Base-by-base conservation (phyloP, 2,113 vertebrate species). In the Thunnus maccoyii region DNA sequence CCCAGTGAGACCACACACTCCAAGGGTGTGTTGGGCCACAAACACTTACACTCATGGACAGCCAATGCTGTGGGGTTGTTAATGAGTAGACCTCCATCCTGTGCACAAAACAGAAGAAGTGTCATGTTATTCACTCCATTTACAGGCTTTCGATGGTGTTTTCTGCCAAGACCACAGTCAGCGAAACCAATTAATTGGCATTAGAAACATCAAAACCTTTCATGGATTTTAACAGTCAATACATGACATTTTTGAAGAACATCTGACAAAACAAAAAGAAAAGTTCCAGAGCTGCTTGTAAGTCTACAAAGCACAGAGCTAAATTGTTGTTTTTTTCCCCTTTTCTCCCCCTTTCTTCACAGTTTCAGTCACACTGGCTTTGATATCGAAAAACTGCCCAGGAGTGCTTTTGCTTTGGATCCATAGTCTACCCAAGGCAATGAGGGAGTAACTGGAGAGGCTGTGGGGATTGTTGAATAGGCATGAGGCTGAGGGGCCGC, bases 41-140 rank as follows among this genome's bases (percentile, higher is more conserved):
- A 94, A 86, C 97, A 97, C 83, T 97, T 97, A 80, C 96, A 97
- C 89, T 99, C 97, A 0, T 99, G 97, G 82, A 99, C 92, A 4
- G 97, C 98, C 83, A 99, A 90, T 0, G 97, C 97, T 4, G 97
- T 97, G 81, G 98, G 97, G 82, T 99, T 99, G 93, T 99, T 99
- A 60, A 99, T 93, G 80, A 99, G 97, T 85, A 99, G 94, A 69
- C 98, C 98, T 82, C 98, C 98, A 72, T 99, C 98, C 98, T 99
- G 87, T 5, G 80, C 48, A 82, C 32, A 82, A 25, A 84, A 86
- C 63, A 80, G 9, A 85, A 4, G 16, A 70, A 47, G 47, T 22
- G 36, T 22, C n/a, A 15, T 36, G 72, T 85, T 52, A 85, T 55
- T 57, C 25, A 70, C 22, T 52, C 36, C 10, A 55, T 58, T 79